Percentiles rank a stretch among this genome's conserved stretches.
These are phyloP conservation scores for Geotrupes spiniger DNA, from an alignment of 2,888 invertebrate genomes.

Conservation along the genomic window DNA sequence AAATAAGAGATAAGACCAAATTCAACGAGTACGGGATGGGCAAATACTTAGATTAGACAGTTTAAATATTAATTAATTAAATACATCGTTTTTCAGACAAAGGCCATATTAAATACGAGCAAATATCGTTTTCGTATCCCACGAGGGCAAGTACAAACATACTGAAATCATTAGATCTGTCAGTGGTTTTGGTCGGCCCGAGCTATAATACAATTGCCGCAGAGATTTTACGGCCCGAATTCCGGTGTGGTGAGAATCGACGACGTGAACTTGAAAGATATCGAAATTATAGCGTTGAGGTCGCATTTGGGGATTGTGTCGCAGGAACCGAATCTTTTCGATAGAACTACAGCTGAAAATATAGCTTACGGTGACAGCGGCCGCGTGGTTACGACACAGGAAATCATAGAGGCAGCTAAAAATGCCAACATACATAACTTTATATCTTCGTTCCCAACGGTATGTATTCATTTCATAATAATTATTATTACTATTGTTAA, in stretches of 20 bases:
- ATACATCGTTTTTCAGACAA: constrained; percentile 37
- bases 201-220: constrained; percentile 76
- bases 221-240: constrained; percentile 78
- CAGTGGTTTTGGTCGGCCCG: constrained; percentile 73
- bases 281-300: constrained; percentile 52
- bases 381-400: constrained; percentile 61
- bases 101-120: constrained; percentile 69
- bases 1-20: constrained; percentile 50
- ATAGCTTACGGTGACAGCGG: constrained; percentile 88
- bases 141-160: constrained; percentile 69
- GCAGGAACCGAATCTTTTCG: constrained; percentile 88
- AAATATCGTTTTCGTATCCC: constrained; percentile 74
- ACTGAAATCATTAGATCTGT: constrained; percentile 62
- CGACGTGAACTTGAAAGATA: constrained; percentile 33
- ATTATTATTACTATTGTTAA: neutral
- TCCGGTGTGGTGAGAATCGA: constrained; percentile 57
- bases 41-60: constrained; percentile 23
- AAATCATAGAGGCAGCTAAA: constrained; percentile 75
- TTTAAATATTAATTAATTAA: neutral
- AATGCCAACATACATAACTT: constrained; percentile 88
- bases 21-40: constrained; percentile 44
- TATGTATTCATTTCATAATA: constrained; percentile 52
- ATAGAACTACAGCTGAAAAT: constrained; percentile 84
- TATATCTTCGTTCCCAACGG: constrained; percentile 71
- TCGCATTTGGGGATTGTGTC: no score